Conservation (phyloP, 2,797 vertebrate species). For the Gorsachius magnificus region DNA sequence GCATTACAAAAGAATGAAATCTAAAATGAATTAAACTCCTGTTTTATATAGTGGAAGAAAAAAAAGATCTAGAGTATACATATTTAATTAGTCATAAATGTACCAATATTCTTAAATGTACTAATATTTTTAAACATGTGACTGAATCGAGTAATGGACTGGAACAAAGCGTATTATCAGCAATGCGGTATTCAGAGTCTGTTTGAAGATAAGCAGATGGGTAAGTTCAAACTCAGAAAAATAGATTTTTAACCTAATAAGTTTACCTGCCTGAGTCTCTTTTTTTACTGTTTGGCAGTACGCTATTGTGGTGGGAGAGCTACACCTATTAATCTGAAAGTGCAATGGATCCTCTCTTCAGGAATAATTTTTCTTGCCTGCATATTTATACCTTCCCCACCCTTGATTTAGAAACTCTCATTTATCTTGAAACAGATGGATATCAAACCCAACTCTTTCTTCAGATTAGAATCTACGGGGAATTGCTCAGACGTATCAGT, state of each 20-base stretch:
- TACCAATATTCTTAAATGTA: constrained; percentile 10
- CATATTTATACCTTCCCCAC: neutral
- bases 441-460: neutral
- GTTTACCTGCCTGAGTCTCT: neutral
- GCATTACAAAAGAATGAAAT: neutral
- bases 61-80: neutral
- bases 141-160: constrained; percentile 17
- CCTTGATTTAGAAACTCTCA: neutral
- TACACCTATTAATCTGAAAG: neutral
- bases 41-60: constrained; percentile 8
- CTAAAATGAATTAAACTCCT: neutral
- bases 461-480: neutral
- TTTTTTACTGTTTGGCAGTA: neutral
- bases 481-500: neutral
- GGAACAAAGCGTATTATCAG: neutral
- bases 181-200: neutral
- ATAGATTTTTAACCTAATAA: neutral
- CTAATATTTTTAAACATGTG: constrained; percentile 38
- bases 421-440: neutral
- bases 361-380: neutral
- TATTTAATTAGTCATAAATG: constrained; percentile 25
- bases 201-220: constrained; percentile 23
- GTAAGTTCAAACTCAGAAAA: constrained; percentile 12
- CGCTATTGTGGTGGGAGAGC: neutral
- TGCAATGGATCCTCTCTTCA: neutral